A percentile compares a stretch with the other conserved stretches of the same genome.
phyloP scores from a whole-genome alignment of 2,113 vertebrate species.

The Ailuropoda melanoleuca region DNA sequence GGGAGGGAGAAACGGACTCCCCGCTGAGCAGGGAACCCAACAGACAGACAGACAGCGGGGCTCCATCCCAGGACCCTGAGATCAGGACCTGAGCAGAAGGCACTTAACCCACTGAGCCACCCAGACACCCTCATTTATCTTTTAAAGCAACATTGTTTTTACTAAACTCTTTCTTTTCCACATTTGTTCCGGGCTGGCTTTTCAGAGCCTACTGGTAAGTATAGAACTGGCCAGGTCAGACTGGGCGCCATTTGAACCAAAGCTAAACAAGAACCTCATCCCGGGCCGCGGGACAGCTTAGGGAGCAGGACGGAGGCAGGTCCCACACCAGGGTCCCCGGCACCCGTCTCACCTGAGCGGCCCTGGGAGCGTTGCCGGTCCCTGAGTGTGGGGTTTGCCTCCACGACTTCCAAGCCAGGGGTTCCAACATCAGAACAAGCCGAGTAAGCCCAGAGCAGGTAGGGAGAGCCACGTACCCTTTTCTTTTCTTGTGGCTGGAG shows the following conservation, averaged over 20 bases:
- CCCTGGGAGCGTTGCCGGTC: not conserved
- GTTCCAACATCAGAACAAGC: not conserved
- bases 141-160: not conserved
- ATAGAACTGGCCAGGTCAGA: too few relatives aligned
- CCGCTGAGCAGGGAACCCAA: not conserved
- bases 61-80: not conserved
- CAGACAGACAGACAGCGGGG: not conserved
- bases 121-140: not conserved
- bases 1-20: not conserved
- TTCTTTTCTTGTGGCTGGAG: not conserved
- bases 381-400: not conserved
- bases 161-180: not conserved
- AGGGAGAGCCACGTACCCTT: too few relatives aligned
- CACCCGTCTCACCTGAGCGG: rapidly evolving
- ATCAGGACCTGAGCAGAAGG: not conserved
- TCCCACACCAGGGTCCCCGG: rapidly evolving
- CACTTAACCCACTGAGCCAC: not conserved
- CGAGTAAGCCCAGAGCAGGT: not conserved
- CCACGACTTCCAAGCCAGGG: rapidly evolving
- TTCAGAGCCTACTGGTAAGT: not conserved
- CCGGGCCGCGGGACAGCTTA: not conserved
- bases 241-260: not conserved
- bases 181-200: not conserved
- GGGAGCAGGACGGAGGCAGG: not conserved
- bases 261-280: not conserved